Evolutionary conservation across 1,140 invertebrate genomes (phyloP), one percentile per base, ranked within the genome.

Genomic region (Lepidurus arcticus): DNA sequence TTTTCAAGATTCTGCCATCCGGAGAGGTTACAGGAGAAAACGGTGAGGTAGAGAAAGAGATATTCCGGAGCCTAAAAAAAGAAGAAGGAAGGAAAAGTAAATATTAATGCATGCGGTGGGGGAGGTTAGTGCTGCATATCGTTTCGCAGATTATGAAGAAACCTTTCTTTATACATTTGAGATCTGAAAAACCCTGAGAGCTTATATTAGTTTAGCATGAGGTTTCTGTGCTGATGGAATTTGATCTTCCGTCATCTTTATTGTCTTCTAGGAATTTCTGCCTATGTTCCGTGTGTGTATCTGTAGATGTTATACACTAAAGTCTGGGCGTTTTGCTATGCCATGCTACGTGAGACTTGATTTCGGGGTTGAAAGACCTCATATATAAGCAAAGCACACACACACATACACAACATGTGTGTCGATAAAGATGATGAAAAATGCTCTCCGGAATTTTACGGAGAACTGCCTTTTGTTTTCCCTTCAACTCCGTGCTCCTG

Each of bases 171-270:
- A 65, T 16, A n/a, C 53, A 11, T 65, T 21, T 16, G 21, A 65
- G 53, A 65, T n/a, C 53, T 65, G n/a, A 21, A 65, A 34, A 65
- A 21, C 53, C 53, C 21, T 65, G 53, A 65, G 16, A 1, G 53
- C 21, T 65, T 65, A 16, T 65, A 65, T 65, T 65, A 65, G 53
- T 21, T 65, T 65, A 65, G 6, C 8, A 65, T 9, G 53, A 16
- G 16, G 21, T 65, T 65, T 65, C 7, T 65, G 9, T 65, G 21
- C 53, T 16, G 53, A n/a, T 21, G 16, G 13, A 65, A 65, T 21
- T 65, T 65, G 53, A 65, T 65, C 53, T 65, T 13, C 53, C 53
- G 21, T 65, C 21, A 65, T 65, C 53, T 65, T 65, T 65, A 65
- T 65, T 65, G 53, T 65, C 53, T 9, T 65, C 53, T 10, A 5